Evolutionary conservation across 2,888 invertebrate genomes (phyloP).

Genomic region (Eupeodes latifasciatus): DNA sequence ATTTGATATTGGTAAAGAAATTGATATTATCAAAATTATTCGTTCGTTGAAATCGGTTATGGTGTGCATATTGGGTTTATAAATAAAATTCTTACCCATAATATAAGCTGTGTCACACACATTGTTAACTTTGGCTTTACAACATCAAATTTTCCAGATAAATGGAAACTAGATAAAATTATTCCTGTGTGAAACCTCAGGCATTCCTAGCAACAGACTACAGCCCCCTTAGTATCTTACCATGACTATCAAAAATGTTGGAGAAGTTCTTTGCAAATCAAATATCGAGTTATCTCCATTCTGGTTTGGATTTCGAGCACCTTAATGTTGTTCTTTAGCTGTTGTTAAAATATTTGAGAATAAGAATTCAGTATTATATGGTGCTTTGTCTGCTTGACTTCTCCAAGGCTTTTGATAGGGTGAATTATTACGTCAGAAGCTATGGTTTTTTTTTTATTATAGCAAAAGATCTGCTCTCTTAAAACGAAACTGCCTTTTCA

Average conservation of each 20-base stretch:
- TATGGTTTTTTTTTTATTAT: not conserved
- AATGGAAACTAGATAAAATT: not conserved
- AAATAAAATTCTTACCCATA: not conserved
- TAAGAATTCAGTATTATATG: not conserved
- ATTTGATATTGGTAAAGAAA: not conserved
- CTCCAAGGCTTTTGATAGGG: not conserved
- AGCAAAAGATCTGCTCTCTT: not conserved
- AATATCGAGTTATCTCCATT: not conserved
- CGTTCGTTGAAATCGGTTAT: slow-evolving; percentile 4
- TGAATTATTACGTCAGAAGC: slow-evolving; percentile 1
- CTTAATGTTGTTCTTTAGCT: not conserved
- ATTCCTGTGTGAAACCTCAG: not conserved
- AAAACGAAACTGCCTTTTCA: not conserved
- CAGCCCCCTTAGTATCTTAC: not conserved
- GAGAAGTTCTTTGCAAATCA: not conserved
- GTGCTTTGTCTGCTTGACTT: slow-evolving; percentile 11
- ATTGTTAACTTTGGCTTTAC: not conserved
- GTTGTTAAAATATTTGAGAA: not conserved
- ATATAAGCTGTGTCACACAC: not conserved
- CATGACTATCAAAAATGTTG: not conserved
- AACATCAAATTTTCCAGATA: not conserved
- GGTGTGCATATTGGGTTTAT: not conserved
- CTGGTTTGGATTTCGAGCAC: not conserved
- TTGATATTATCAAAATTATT: not conserved
- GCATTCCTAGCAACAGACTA: not conserved